Conservation (phyloP, 2,797 vertebrate genomes). For the Sebastes jordani region DNA sequence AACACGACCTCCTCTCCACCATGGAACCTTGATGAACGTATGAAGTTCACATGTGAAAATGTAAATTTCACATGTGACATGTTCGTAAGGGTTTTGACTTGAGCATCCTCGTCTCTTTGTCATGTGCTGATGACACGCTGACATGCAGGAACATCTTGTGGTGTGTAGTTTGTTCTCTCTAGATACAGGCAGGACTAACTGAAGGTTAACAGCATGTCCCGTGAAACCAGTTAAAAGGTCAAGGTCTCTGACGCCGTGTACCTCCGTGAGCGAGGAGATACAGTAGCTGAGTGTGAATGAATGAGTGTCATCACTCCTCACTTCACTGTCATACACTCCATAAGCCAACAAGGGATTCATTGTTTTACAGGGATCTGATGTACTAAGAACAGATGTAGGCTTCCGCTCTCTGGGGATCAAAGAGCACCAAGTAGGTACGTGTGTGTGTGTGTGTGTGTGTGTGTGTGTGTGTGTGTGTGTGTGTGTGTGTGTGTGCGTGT, state of each 20-base stretch:
- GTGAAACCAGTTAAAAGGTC: neutral
- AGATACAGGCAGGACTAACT: neutral
- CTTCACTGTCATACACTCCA: conserved; percentile 42
- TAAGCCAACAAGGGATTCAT: conserved; percentile 58
- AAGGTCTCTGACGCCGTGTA: neutral
- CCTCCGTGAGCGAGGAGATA: neutral
- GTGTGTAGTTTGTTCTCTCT: neutral
- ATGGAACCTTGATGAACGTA: no score
- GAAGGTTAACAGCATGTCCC: neutral
- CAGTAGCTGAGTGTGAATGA: neutral
- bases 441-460: conserved; percentile 4
- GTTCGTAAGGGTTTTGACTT: neutral
- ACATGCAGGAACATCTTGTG: neutral
- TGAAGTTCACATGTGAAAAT: no score
- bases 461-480: no score
- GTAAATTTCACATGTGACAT: neutral
- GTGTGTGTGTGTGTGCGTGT: conserved; percentile 11
- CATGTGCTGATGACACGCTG: neutral
- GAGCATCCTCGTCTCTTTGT: neutral
- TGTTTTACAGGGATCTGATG: conserved; percentile 60
- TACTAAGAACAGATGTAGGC: conserved; percentile 71
- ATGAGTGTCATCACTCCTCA: conserved; percentile 13
- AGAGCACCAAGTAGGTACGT: conserved; percentile 44
- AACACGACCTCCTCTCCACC: no score
- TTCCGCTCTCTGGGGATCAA: conserved; percentile 66